Evolutionary conservation across 2,797 vertebrate genomes (phyloP), one percentile per base, ranked within the genome.

Genomic region (Cryptoprocta ferox): DNA sequence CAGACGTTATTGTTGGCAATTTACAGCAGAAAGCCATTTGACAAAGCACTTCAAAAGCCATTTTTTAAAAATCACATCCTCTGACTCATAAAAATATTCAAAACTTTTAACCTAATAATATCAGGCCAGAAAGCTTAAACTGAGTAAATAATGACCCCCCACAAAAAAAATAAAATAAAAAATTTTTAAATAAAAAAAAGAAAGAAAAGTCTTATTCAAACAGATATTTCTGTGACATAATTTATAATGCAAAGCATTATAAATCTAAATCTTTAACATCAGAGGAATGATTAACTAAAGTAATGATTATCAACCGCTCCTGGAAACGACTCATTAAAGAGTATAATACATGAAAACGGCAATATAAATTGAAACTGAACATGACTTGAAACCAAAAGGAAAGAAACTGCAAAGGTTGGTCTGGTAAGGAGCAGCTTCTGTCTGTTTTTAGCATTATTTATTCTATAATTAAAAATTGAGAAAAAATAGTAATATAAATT

Each of bases 41-140:
- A 93, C 24, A 73, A 50, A 89, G 66, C 5, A 95, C 48, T 83
- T 79, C 37, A 87, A 88, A 91, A 50, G 26, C 10, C 1, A 35
- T 66, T 56, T 93, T 81, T 59, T 68, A 50, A 66, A 78, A 92
- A 83, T 86, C 70, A 93, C 7, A 91, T 75, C 50, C 21, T 92
- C 48, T 90, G 53, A 90, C 15, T 18, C 18, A 42, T 73, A 66
- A 83, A 76, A 82, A 50, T 53, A 73, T 37, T 65, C 26, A 70
- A 92, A 81, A 92, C 4, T 21, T 94, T 92, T 85, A 81, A 48
- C 45, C 30, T 97, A 59, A 85, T 75, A 81, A 63, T 63, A 53
- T 75, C 42, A 84, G 48, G 32, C 21, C 26, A 94, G 32, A 91
- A 78, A 59, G 75, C 80, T 93, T 75, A 83, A 97, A 75, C 37